phyloP scores from a whole-genome alignment of 2,113 vertebrate genomes.

The Nannobrachium achirus region DNA sequence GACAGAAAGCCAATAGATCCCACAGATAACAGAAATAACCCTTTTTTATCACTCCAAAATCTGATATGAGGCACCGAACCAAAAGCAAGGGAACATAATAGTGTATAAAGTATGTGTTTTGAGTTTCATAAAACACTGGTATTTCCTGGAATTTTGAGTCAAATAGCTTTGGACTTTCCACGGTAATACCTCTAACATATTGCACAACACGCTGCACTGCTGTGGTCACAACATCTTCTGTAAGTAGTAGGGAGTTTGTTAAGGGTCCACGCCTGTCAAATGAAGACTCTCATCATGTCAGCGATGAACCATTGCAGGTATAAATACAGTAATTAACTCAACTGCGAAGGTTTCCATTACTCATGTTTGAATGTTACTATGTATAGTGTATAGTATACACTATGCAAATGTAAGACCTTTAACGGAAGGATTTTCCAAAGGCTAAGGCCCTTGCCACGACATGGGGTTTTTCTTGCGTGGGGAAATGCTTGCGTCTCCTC shows the following conservation, averaged over 20 bases:
- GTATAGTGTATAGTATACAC: neutral
- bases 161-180: constrained; percentile 35
- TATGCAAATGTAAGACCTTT: neutral
- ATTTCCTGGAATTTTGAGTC: constrained; percentile 63
- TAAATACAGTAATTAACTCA: constrained; percentile 58
- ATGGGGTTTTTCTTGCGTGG: constrained; percentile 29
- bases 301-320: constrained; percentile 42
- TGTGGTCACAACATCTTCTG: constrained; percentile 33
- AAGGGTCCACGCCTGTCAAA: constrained; percentile 48
- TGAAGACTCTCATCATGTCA: constrained; percentile 64
- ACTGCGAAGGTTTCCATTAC: constrained; percentile 53
- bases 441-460: constrained; percentile 34
- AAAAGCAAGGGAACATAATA: constrained; percentile 26
- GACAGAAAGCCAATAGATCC: neutral
- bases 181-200: constrained; percentile 46
- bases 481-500: constrained; percentile 41
- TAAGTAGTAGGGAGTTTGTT: constrained; percentile 44
- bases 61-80: constrained; percentile 12
- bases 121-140: constrained; percentile 52
- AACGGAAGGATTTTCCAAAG: constrained; percentile 59
- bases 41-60: neutral
- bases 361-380: constrained; percentile 12
- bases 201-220: constrained; percentile 50
- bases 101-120: constrained; percentile 49
- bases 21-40: constrained; percentile 9